These are phyloP conservation scores for Melanargia galathea DNA, from an alignment of 2,888 invertebrate genomes.

Conservation along the genomic window DNA sequence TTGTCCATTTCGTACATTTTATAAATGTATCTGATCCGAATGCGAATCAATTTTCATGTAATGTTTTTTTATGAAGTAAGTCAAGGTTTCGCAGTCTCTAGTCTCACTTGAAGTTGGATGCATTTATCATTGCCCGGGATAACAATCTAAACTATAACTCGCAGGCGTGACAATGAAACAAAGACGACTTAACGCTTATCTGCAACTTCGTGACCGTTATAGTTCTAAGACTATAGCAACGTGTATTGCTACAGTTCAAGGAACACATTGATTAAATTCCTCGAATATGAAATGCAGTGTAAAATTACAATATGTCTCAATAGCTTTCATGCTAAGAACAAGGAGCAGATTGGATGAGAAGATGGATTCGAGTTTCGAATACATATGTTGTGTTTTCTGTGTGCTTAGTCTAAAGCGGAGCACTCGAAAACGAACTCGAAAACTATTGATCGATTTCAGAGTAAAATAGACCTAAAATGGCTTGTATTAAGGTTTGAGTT, in stretches of 20 bases:
- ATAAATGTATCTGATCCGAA: constrained; percentile 22
- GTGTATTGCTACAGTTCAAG: constrained; percentile 23
- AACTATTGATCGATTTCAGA: too few species aligned
- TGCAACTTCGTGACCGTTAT: constrained; percentile 61
- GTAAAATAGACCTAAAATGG: too few species aligned
- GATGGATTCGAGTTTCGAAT: too few species aligned
- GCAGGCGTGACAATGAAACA: constrained; percentile 74
- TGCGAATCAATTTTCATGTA: constrained; percentile 33
- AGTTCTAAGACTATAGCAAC: constrained; percentile 30
- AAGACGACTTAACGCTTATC: constrained; percentile 51
- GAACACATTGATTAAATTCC: constrained; percentile 24
- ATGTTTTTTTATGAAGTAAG: constrained; percentile 31
- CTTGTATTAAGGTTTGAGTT: too few species aligned
- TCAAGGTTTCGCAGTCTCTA: constrained; percentile 37
- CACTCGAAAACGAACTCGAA: too few species aligned
- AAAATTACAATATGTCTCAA: neutral
- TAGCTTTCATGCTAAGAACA: too few species aligned
- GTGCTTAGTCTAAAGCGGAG: too few species aligned
- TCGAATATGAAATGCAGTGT: constrained; percentile 3
- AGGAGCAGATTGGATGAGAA: too few species aligned
- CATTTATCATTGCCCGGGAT: constrained; percentile 69
- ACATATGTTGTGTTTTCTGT: too few species aligned
- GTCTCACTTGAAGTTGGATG: constrained; percentile 48
- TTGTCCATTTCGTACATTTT: constrained; percentile 2
- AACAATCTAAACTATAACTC: constrained; percentile 63